Percentiles rank a stretch among this genome's conserved stretches.
phyloP scores from a whole-genome alignment of 2,888 invertebrate genomes.

The Catocala nupta region DNA sequence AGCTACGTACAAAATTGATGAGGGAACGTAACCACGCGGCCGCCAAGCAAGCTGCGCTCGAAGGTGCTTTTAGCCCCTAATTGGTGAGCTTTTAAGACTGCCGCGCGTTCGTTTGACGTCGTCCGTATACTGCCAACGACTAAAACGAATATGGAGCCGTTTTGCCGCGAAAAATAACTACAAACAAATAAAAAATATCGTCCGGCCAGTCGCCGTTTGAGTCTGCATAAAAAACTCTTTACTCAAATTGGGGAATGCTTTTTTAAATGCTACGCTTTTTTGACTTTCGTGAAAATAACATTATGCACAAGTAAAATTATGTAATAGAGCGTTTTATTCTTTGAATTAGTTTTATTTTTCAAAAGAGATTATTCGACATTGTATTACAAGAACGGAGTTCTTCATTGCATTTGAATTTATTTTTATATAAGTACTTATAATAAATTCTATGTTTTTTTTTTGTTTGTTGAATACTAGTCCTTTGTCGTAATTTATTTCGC shows the following conservation, averaged over 20 bases:
- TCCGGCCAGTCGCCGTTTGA: slow-evolving; percentile 46
- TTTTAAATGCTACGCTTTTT: slow-evolving; percentile 13
- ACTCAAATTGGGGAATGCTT: slow-evolving; percentile 24
- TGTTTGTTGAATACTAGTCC: too few relatives aligned
- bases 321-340: not conserved
- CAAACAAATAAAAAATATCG: slow-evolving; percentile 50
- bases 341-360: not conserved
- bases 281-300: not conserved
- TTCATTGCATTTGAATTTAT: too few relatives aligned
- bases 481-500: too few relatives aligned
- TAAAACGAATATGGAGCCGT: slow-evolving; percentile 60
- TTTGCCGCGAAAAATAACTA: slow-evolving; percentile 58
- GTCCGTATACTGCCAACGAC: slow-evolving; percentile 63
- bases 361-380: not conserved
- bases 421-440: too few relatives aligned
- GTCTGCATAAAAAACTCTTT: slow-evolving; percentile 49
- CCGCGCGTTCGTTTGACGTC: slow-evolving; percentile 83
- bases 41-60: slow-evolving; percentile 74
- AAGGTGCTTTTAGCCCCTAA: slow-evolving; percentile 88
- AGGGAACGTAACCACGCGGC: slow-evolving; percentile 78
- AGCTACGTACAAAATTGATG: slow-evolving; percentile 85
- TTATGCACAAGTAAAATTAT: not conserved
- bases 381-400: too few relatives aligned
- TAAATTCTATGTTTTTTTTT: too few relatives aligned
- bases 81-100: slow-evolving; percentile 87